Evolutionary conservation across 92 coral and sea anemone species (phyloP).

Genomic region (Epizoanthus stellaris): DNA sequence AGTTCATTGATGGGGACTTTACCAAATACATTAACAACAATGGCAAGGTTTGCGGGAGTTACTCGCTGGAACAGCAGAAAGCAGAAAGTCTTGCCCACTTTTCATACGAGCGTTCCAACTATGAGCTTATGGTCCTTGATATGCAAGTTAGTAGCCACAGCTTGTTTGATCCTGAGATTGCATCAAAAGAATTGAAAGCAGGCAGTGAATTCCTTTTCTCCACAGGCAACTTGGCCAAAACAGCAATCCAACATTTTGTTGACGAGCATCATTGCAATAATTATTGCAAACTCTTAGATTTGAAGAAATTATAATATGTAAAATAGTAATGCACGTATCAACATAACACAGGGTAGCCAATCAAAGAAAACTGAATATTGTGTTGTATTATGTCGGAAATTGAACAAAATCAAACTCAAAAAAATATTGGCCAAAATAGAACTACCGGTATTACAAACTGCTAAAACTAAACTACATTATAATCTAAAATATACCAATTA

Average conservation of each 20-base stretch:
- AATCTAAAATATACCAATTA: too few species aligned
- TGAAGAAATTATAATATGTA: too few species aligned
- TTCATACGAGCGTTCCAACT: constrained; percentile 35
- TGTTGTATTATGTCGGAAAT: too few species aligned
- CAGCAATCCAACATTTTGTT: not conserved
- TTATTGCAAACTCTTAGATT: not conserved
- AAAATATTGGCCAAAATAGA: too few species aligned
- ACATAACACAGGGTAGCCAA: too few species aligned
- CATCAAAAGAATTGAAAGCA: constrained; percentile 17
- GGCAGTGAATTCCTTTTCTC: constrained; percentile 2
- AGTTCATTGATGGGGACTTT: constrained; percentile 61
- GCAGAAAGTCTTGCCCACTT: constrained; percentile 55
- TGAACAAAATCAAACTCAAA: too few species aligned
- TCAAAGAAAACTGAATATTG: too few species aligned
- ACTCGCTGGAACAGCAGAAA: constrained; percentile 36
- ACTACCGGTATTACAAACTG: too few species aligned
- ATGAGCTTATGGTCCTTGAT: constrained; percentile 42
- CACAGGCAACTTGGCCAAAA: not conserved
- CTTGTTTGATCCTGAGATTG: constrained; percentile 60
- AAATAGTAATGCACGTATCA: too few species aligned
- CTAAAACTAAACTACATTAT: too few species aligned
- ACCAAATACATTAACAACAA: constrained; percentile 69
- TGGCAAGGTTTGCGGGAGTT: constrained; percentile 54
- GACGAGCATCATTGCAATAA: not conserved
- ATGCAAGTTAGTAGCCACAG: constrained; percentile 46